Percentiles rank a stretch among this genome's conserved stretches.
Conservation (phyloP, 2,888 invertebrate genomes). For the Euplagia quadripunctaria region DNA sequence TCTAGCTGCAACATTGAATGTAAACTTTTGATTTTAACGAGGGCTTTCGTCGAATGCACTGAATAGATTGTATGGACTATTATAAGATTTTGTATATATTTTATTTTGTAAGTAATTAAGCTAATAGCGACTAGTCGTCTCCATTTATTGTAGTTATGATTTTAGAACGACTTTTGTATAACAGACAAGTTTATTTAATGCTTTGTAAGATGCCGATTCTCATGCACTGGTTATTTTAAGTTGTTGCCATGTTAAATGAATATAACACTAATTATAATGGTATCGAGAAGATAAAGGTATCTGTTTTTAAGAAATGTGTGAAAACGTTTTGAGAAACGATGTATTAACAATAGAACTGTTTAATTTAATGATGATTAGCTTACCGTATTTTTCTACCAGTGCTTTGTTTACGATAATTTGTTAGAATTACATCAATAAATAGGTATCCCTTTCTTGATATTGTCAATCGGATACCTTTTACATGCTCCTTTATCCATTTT, state of each 20-base stretch:
- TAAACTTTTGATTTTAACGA: constrained; percentile 10
- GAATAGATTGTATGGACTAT: constrained; percentile 61
- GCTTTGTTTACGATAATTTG: constrained; percentile 1
- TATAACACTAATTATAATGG: constrained; percentile 22
- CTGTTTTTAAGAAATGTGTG: not conserved
- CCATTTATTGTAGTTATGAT: constrained; percentile 57
- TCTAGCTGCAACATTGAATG: not conserved
- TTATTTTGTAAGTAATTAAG: constrained; percentile 58
- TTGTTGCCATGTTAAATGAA: constrained; percentile 48
- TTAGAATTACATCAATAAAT: not conserved
- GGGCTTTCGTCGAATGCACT: constrained; percentile 42
- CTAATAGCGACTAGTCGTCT: constrained; percentile 78
- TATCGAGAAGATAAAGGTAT: constrained; percentile 14
- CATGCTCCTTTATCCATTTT: constrained; percentile 25
- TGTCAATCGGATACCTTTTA: constrained; percentile 49
- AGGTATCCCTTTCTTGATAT: constrained; percentile 24
- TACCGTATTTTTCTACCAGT: not conserved
- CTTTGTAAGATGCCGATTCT: constrained; percentile 40
- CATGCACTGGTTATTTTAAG: constrained; percentile 31
- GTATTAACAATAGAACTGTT: not conserved
- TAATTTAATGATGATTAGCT: not conserved
- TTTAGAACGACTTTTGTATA: constrained; percentile 21
- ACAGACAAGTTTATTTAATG: constrained; percentile 21
- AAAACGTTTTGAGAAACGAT: not conserved
- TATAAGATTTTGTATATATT: constrained; percentile 57